phyloP scores from a whole-genome alignment of 2,888 invertebrate species.

The Fabriciana adippe region DNA sequence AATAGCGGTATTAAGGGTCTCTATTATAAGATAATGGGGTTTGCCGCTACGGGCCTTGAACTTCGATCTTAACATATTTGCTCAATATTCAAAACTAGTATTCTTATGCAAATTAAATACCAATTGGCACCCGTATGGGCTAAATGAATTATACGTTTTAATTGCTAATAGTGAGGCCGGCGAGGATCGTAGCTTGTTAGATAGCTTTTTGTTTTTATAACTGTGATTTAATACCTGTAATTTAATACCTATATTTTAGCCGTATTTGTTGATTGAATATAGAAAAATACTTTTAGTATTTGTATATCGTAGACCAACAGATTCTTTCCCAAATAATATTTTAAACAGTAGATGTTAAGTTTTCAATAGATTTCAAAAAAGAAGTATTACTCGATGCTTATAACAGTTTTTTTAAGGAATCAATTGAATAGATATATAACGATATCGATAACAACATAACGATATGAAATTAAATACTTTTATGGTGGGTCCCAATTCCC shows the following conservation, averaged over 20 bases:
- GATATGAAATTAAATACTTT: too few species aligned
- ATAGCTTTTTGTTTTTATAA: constrained; percentile 16
- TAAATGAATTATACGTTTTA: constrained; percentile 28
- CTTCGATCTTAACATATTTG: constrained; percentile 31
- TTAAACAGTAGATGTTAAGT: too few species aligned
- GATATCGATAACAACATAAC: too few species aligned
- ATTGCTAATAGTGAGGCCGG: constrained; percentile 33
- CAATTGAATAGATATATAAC: too few species aligned
- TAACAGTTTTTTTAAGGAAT: too few species aligned
- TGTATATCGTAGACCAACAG: too few species aligned
- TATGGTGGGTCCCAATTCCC: too few species aligned
- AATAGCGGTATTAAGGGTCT: constrained; percentile 23
- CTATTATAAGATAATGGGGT: constrained; percentile 18
- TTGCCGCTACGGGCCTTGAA: constrained; percentile 33
- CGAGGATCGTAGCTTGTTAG: constrained; percentile 7
- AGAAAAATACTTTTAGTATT: neutral
- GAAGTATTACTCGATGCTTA: too few species aligned
- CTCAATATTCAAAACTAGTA: constrained; percentile 30
- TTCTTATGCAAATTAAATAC: constrained; percentile 32
- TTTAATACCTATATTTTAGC: neutral
- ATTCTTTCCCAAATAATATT: too few species aligned
- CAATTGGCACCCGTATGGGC: constrained; percentile 31
- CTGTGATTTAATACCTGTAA: neutral
- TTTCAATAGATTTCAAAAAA: too few species aligned
- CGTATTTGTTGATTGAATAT: neutral